A percentile compares a stretch with the other conserved stretches of the same genome.
These are phyloP conservation scores for Carapus acus DNA, from an alignment of 2,797 vertebrate genomes.

Conservation along the genomic window DNA sequence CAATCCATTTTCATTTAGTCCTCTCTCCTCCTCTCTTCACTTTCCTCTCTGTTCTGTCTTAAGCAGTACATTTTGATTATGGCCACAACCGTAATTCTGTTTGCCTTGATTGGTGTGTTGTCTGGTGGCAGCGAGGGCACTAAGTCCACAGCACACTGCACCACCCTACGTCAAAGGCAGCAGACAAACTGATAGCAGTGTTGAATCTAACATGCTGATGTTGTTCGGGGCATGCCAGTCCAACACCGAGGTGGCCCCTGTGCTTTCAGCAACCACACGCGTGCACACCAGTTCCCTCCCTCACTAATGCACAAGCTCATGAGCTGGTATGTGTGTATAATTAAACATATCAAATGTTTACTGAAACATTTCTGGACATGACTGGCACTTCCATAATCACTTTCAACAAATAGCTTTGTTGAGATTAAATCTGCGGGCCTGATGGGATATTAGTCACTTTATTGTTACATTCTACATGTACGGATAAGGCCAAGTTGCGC, in stretches of 20 bases:
- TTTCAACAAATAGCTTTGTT: neutral
- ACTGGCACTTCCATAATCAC: neutral
- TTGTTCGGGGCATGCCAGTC: conserved; percentile 35
- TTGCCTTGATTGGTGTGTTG: conserved; percentile 35
- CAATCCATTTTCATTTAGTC: conserved; percentile 17
- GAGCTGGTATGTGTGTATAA: neutral
- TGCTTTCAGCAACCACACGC: conserved; percentile 9
- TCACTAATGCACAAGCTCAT: conserved; percentile 3
- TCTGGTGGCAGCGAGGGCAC: conserved; percentile 1
- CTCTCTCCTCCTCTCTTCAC: neutral
- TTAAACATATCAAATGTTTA: conserved; percentile 2
- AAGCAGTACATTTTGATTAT: conserved; percentile 15
- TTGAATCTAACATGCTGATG: conserved; percentile 65
- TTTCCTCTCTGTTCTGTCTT: conserved; percentile 1
- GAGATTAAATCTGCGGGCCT: neutral
- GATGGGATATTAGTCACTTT: too few relatives aligned
- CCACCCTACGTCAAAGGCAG: conserved; percentile 16
- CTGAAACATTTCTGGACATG: neutral
- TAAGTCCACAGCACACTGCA: conserved; percentile 18
- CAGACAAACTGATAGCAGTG: conserved; percentile 53
- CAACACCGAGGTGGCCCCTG: conserved; percentile 11
- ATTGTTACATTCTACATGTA: too few relatives aligned
- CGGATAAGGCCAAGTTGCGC: too few relatives aligned
- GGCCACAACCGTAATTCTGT: conserved; percentile 26
- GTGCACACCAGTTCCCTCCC: conserved; percentile 14